Percentiles rank a stretch among this genome's conserved stretches.
Evolutionary conservation across 2,797 vertebrate species (phyloP).

Genomic region (Sciaenops ocellatus): DNA sequence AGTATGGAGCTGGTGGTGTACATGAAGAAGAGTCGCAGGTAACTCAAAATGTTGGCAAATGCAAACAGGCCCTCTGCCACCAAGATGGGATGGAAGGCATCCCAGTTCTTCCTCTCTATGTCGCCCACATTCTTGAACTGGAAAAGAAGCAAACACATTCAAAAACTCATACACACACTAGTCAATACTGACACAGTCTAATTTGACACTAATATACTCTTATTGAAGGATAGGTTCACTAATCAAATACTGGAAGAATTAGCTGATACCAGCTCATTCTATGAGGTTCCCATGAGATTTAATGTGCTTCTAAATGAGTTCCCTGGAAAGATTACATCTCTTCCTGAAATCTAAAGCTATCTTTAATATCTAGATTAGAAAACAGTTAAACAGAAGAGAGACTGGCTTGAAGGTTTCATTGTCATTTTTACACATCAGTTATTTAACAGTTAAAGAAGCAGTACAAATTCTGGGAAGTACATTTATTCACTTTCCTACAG

Average conservation of each 20-base stretch:
- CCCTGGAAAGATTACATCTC: neutral
- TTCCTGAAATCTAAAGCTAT: neutral
- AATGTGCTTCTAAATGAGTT: neutral
- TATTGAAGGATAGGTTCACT: neutral
- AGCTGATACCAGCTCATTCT: neutral
- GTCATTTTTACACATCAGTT: neutral
- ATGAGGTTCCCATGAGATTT: neutral
- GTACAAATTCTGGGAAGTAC: neutral
- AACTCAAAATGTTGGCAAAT: slow-evolving; percentile 98
- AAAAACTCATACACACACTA: neutral
- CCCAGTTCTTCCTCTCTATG: slow-evolving; percentile 96
- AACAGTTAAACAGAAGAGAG: neutral
- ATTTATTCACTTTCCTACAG: neutral
- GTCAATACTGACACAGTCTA: neutral
- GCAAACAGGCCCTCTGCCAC: slow-evolving; percentile 98
- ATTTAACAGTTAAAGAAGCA: neutral
- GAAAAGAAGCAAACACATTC: slow-evolving; percentile 31
- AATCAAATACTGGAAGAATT: neutral
- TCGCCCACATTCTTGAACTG: slow-evolving; percentile 84
- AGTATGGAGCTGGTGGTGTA: slow-evolving; percentile 99
- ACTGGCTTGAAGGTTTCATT: neutral
- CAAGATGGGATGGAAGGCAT: slow-evolving; percentile 96
- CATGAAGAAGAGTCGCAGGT: slow-evolving; percentile 99
- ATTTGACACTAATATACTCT: neutral
- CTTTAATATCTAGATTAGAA: neutral